Evolutionary conservation across 2,888 invertebrate species (phyloP), one percentile per base, ranked within the genome.

Genomic region (Macroteleia sp.): DNA sequence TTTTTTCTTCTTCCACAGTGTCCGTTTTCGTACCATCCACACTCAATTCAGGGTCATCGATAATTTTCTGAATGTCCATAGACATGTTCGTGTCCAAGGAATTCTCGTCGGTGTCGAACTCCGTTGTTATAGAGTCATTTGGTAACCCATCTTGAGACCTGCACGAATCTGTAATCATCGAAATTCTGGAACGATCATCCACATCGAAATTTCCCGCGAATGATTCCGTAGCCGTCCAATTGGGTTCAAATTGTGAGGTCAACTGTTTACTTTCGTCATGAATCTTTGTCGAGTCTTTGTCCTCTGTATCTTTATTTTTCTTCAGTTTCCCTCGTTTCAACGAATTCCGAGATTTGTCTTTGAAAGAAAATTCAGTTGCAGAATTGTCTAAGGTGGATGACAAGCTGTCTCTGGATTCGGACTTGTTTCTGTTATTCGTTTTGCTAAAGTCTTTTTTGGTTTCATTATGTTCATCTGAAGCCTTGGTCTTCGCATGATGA

Each of bases 101-200:
- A 70, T 83, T 86, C 4, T 88, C 88, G 50, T 87, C 86, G 12
- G 84, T 86, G 22, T 88, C 86, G 14, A 87, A 87, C 48, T 84
- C 87, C 0, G 74, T 56, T 3, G 54, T 75, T 12, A 81, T 67
- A 1, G 64, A 61, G 4, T 84, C 67, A 14, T 61, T 81, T 10
- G 64, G 28, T 0, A 32, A 16, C 4, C 44, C 56, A n/a, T 44
- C 46, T 17, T 36, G 56, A 8, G 66, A 46, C 3, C 17, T 16
- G 17, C 14, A 16, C 5, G 25, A 54, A 10, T 44, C 52, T 2
- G 20, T 57, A 9, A 52, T 6, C 1, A 22, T 41, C 0, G 64
- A 57, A 1, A 54, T 52, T 36, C 28, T 8, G 8, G 54, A 50
- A 22, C 48, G 9, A 8, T 61, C 34, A 17, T 48, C 42, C 8